phyloP scores from a whole-genome alignment of 2,888 invertebrate species.

The Acanthosepion esculentum region DNA sequence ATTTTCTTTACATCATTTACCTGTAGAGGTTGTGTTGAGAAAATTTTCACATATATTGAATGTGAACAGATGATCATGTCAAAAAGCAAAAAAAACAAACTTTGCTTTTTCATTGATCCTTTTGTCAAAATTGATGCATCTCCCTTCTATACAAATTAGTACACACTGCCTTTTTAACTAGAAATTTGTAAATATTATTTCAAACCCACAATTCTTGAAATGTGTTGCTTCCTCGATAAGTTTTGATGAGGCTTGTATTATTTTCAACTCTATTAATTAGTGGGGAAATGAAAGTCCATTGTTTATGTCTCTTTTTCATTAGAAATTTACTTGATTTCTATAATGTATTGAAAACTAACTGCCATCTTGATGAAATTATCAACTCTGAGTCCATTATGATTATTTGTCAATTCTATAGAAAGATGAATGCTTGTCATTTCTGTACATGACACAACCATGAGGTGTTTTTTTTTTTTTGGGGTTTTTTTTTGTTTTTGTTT shows the following conservation, averaged over 20 bases:
- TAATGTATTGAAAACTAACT: not conserved
- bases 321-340: not conserved
- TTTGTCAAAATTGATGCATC: not conserved
- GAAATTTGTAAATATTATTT: not conserved
- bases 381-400: not conserved
- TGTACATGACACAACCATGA: not conserved
- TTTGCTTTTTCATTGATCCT: not conserved
- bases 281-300: not conserved
- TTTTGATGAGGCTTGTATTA: not conserved
- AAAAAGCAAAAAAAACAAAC: too few species aligned
- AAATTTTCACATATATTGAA: not conserved
- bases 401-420: conserved; percentile 14
- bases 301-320: not conserved
- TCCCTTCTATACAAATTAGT: not conserved
- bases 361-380: not conserved
- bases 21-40: not conserved
- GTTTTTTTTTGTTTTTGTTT: too few species aligned
- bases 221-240: not conserved
- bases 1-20: not conserved
- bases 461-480: not conserved
- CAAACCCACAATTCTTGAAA: not conserved
- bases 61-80: not conserved
- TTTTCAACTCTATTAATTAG: not conserved
- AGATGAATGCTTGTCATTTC: not conserved
- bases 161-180: not conserved